Percentiles rank a stretch among this genome's conserved stretches.
These are phyloP conservation scores for Druon quercuslanigerum DNA, from an alignment of 1,140 invertebrate genomes.

Conservation along the genomic window DNA sequence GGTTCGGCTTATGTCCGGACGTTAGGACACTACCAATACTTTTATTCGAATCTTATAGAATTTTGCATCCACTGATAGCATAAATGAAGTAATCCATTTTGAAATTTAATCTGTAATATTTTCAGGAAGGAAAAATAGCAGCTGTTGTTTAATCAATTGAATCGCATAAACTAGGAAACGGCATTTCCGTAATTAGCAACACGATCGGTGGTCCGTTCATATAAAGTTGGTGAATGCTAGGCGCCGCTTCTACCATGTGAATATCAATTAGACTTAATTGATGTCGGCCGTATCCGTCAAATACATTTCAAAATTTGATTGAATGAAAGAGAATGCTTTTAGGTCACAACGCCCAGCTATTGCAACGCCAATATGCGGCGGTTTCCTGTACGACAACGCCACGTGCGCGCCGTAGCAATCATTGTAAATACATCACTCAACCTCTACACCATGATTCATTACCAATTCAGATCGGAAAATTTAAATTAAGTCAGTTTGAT, in stretches of 20 bases:
- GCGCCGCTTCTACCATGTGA: constrained; percentile 43
- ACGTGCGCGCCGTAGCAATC: background rate
- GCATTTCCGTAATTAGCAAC: constrained; percentile 18
- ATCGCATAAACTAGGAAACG: background rate
- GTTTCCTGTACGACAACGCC: background rate
- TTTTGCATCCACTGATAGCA: too few species aligned
- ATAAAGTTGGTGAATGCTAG: constrained; percentile 5
- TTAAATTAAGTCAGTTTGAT: constrained; percentile 6
- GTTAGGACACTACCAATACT: too few species aligned
- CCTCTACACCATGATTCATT: constrained; percentile 11
- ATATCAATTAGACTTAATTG: constrained; percentile 63
- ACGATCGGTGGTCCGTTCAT: constrained; percentile 22
- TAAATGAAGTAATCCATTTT: too few species aligned
- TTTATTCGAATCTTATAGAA: too few species aligned
- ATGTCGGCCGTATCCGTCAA: constrained; percentile 43
- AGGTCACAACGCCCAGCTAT: background rate
- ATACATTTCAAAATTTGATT: constrained; percentile 28
- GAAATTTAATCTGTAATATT: too few species aligned
- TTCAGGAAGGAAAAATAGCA: background rate
- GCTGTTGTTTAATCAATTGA: constrained; percentile 12
- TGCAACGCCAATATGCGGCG: background rate
- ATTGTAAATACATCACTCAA: constrained; percentile 28
- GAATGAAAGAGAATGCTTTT: constrained; percentile 30
- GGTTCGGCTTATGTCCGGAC: too few species aligned
- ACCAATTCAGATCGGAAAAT: background rate